Base-by-base conservation (phyloP, 35 echinoderm and acorn worm species). In the Apostichopus californicus region DNA sequence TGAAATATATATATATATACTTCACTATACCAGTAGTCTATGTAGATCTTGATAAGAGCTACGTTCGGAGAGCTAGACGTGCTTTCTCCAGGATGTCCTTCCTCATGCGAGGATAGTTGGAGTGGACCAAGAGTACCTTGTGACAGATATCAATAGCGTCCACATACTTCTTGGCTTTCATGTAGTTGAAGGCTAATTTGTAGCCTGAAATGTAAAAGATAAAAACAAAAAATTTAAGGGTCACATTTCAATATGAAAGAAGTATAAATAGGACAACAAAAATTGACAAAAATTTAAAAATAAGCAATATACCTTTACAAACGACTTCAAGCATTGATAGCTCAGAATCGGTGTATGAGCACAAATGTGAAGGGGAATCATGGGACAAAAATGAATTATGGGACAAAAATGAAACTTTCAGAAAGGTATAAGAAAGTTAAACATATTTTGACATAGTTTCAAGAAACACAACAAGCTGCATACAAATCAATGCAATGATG, bases 21-120 rank as follows among this genome's bases (percentile, higher is more conserved):
- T 46, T 46, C 34, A 46, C 34, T 46, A 46, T 46, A 46, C 34
- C 3, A 46, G 34, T 46, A 46, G 58, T 61, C 58, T 61, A 61
- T 61, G 58, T 61, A 0, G 0, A 61, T 8, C 58, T 8, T 9
- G 58, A 61, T 12, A 28, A 1, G 26, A 61, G 58, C 56, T 87
- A 96, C 18, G 91, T 78, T 87, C 95, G 88, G 21, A 98, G 92
- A 77, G 78, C 77, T 11, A 85, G 65, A 23, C 97, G 72, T 15
- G 97, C 95, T 81, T 99, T 99, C 61, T 99, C 97, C 58, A 99
- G 83, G 83, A 99, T 99, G 86, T 99, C 97, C 75, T 99, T 99
- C 70, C 97, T 91, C 95, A 99, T 96, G 53, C 89, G 94, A 1
- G 97, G 97, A 55, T 99, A 99, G 90, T 99, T 93, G 8, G 95